These are phyloP conservation scores for Dorcus hopei DNA, from an alignment of 2,888 invertebrate genomes.

Conservation along the genomic window DNA sequence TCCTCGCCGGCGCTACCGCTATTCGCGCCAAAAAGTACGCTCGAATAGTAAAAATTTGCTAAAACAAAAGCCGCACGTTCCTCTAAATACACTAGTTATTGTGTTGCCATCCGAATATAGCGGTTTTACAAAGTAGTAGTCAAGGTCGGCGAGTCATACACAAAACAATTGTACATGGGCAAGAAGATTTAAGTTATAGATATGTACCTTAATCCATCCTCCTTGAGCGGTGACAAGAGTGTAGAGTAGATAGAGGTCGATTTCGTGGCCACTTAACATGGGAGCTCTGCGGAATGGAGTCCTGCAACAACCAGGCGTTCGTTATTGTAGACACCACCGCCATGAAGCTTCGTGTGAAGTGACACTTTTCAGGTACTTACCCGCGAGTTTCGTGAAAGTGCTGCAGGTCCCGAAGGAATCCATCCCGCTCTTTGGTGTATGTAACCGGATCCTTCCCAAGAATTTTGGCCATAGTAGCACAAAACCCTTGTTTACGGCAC, in stretches of 20 bases:
- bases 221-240: slow-evolving; percentile 87
- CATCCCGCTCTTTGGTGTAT: slow-evolving; percentile 74
- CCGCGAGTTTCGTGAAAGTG: slow-evolving; percentile 90
- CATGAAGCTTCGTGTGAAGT: slow-evolving; percentile 1
- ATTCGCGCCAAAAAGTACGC: slow-evolving; percentile 12
- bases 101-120: slow-evolving; percentile 16
- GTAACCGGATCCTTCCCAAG: slow-evolving; percentile 69
- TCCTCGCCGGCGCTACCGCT: slow-evolving; percentile 12
- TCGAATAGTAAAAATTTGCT: slow-evolving; percentile 1
- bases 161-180: slow-evolving; percentile 6
- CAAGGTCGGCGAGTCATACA: slow-evolving; percentile 23
- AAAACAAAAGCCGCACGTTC: not conserved
- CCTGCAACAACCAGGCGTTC: slow-evolving; percentile 41
- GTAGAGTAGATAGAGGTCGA: slow-evolving; percentile 91
- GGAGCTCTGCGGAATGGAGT: slow-evolving; percentile 65
- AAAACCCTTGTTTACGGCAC: slow-evolving; percentile 39
- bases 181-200: not conserved
- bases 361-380: slow-evolving; percentile 56
- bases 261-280: slow-evolving; percentile 82
- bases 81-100: not conserved
- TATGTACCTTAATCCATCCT: slow-evolving; percentile 88
- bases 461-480: slow-evolving; percentile 58
- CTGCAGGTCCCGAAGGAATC: slow-evolving; percentile 79
- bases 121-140: slow-evolving; percentile 18
- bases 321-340: slow-evolving; percentile 12